Evolutionary conservation across 2,797 vertebrate genomes (phyloP).

Genomic region (Acrocephalus scirpaceus): DNA sequence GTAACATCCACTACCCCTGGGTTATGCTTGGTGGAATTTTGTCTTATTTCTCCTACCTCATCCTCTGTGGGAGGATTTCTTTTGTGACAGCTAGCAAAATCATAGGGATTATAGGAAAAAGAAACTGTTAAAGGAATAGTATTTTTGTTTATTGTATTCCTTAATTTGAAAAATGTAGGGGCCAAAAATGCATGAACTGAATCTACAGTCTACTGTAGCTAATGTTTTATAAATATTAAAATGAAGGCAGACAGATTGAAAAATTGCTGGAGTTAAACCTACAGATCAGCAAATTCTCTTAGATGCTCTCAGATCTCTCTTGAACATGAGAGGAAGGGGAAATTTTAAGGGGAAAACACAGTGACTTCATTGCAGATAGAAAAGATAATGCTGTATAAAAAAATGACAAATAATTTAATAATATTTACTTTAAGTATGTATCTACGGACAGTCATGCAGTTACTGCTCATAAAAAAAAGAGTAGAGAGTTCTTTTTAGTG

Average conservation of each 20-base stretch:
- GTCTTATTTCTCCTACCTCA: not conserved
- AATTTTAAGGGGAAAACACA: not conserved
- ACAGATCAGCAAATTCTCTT: not conserved
- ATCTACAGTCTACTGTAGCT: not conserved
- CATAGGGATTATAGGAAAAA: not conserved
- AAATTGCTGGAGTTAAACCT: slow-evolving; percentile 2
- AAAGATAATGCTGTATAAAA: not conserved
- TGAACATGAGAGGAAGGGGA: not conserved
- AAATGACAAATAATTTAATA: not conserved
- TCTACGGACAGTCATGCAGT: not conserved
- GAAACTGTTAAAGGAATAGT: not conserved
- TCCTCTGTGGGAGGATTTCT: not conserved
- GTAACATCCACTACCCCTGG: not conserved
- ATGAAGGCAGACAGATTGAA: not conserved
- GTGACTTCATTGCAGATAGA: not conserved
- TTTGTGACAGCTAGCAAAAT: not conserved
- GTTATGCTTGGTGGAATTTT: not conserved
- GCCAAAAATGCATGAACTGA: not conserved
- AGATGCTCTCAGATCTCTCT: not conserved
- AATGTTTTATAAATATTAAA: not conserved
- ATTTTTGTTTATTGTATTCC: not conserved
- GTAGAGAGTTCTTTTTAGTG: not conserved
- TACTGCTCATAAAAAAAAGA: not conserved
- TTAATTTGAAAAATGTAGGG: not conserved
- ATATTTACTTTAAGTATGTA: not conserved